These are phyloP conservation scores for Hucho hucho DNA, from an alignment of 2,113 vertebrate genomes.

Conservation along the genomic window DNA sequence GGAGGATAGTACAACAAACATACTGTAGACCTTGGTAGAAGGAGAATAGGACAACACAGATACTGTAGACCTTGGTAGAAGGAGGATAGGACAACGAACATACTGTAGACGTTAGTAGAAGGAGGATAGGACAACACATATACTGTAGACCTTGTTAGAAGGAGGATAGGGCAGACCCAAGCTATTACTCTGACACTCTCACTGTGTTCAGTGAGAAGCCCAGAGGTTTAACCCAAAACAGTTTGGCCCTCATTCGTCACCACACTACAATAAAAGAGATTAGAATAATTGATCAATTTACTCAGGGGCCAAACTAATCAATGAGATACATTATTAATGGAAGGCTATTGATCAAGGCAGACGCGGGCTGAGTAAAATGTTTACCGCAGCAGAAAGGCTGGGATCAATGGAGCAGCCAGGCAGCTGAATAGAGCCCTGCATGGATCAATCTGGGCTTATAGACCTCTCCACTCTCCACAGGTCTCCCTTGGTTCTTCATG, in stretches of 20 bases:
- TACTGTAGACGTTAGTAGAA: too few relatives aligned
- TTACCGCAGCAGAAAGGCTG: slow-evolving; percentile 71
- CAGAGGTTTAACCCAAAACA: slow-evolving; percentile 50
- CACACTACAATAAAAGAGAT: slow-evolving; percentile 56
- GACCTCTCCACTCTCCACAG: slow-evolving; percentile 40
- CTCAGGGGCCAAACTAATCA: slow-evolving; percentile 76
- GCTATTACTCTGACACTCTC: not conserved
- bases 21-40: too few relatives aligned
- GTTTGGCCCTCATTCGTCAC: slow-evolving; percentile 53
- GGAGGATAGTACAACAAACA: too few relatives aligned
- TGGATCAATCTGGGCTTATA: slow-evolving; percentile 66
- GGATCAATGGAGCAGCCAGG: slow-evolving; percentile 69
- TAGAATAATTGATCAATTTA: slow-evolving; percentile 80
- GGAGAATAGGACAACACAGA: too few relatives aligned
- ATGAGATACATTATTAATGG: slow-evolving; percentile 82
- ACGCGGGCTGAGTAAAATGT: slow-evolving; percentile 74
- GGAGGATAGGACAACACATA: too few relatives aligned
- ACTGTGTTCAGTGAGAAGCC: slow-evolving; percentile 8
- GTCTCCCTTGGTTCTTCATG: slow-evolving; percentile 39
- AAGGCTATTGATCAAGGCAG: slow-evolving; percentile 72
- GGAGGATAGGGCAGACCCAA: slow-evolving; percentile 7
- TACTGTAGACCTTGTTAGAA: too few relatives aligned
- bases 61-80: too few relatives aligned
- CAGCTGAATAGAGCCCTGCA: slow-evolving; percentile 67
- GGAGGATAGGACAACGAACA: too few relatives aligned